phyloP scores from a whole-genome alignment of 2,797 vertebrate species.

The Eupleurogrammus muticus region DNA sequence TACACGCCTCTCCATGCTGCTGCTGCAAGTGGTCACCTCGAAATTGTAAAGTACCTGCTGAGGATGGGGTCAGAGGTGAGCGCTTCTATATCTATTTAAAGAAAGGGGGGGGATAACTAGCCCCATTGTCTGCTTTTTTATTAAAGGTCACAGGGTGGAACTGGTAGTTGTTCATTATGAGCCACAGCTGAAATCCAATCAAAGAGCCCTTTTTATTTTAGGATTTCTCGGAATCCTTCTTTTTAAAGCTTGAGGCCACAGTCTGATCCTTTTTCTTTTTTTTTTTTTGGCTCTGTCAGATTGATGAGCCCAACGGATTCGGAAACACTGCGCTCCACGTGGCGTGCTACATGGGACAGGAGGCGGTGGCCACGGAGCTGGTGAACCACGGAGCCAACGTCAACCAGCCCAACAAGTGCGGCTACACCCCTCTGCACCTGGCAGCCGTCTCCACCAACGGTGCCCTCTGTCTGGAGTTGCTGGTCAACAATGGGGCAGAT shows the following conservation, averaged over 20 bases:
- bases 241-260: neutral
- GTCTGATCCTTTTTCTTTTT: slow-evolving; percentile 8
- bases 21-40: slow-evolving; percentile 93
- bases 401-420: slow-evolving; percentile 94
- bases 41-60: slow-evolving; percentile 93
- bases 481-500: slow-evolving; percentile 96
- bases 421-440: slow-evolving; percentile 96
- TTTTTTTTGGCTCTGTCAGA: slow-evolving; percentile 75
- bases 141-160: neutral
- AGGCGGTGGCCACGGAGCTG: slow-evolving; percentile 94
- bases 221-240: neutral
- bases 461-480: slow-evolving; percentile 95
- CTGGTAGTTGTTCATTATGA: neutral
- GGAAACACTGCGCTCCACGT: slow-evolving; percentile 98
- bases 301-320: slow-evolving; percentile 93
- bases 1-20: slow-evolving; percentile 96
- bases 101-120: neutral
- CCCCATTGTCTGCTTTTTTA: neutral
- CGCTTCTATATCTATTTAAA: neutral
- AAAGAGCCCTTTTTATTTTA: neutral
- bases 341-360: slow-evolving; percentile 96
- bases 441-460: slow-evolving; percentile 97
- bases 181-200: neutral
- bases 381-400: slow-evolving; percentile 96
- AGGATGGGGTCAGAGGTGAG: slow-evolving; percentile 93